Base-by-base conservation (phyloP, 2,888 invertebrate genomes). In the Druceiella hillmani region DNA sequence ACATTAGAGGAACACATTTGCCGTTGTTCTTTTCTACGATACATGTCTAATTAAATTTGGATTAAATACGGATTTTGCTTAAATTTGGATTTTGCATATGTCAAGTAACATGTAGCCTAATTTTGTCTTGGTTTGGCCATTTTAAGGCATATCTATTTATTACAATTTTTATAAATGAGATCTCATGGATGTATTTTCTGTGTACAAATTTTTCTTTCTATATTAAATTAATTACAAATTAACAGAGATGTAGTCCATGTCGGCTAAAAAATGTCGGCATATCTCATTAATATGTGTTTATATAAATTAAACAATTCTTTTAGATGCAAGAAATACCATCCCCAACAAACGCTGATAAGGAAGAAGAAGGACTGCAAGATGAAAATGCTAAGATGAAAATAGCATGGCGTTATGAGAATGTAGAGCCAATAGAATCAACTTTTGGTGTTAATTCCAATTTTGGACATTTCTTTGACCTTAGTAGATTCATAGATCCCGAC, bases 341-440 rank as follows among this genome's bases (percentile, higher is more conserved):
- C 33, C 76, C 79, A 15, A 74, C 75, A 26, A 50, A 56, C 30
- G 52, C 52, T 42, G 64, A 73, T 35, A 64, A 67, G 43, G 62
- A 66, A 38, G 67, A 67, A 50, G 70, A 70, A 43, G 47, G 51
- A 31, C 60, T 52, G 17, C 48, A 57, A 29, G 52, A 49, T 17
- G 55, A 53, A 40, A 55, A 64, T 22, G 74, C 77, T 47, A 79
- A 83, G 50, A 81, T 93, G 79, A 83, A 83, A 58, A 93, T 93
- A 58, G 93, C 93, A 1, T 93, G 92, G 87, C 73, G 92, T 41
- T 93, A 93, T 61, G 83, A 87, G 56, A 82, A 87, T 44, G 71
- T 88, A 48, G 76, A 76, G 17, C 69, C 77, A 40, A 71, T 80
- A 1, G 78, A 83, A 46, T 66, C 53, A 50, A 75, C 59, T 49